phyloP scores from a whole-genome alignment of 1,140 invertebrate genomes.

The Cephus cinctus region DNA sequence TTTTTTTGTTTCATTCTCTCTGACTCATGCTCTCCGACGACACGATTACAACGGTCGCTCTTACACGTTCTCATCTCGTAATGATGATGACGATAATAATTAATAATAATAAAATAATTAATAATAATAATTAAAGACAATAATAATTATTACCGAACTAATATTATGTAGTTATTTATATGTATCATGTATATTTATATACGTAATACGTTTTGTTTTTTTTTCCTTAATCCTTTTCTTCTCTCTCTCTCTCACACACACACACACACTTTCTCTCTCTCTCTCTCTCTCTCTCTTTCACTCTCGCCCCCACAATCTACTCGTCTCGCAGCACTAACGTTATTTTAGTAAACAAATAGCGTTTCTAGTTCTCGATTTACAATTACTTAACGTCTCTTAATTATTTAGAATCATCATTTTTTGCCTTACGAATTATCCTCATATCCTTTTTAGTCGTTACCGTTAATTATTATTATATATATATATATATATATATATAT shows the following conservation, averaged over 20 bases:
- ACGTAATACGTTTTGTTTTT: slow-evolving; percentile 28
- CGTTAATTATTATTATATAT: slow-evolving; percentile 17
- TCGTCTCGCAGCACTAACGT: slow-evolving; percentile 25
- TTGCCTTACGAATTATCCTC: slow-evolving; percentile 11
- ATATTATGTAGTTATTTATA: slow-evolving; percentile 40
- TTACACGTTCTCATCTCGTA: slow-evolving; percentile 24
- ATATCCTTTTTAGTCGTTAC: slow-evolving; percentile 10
- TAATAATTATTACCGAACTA: slow-evolving; percentile 43
- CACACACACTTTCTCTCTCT: slow-evolving; percentile 11
- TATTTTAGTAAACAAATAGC: slow-evolving; percentile 46
- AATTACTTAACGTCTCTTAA: slow-evolving; percentile 37
- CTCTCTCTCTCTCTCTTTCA: slow-evolving; percentile 12
- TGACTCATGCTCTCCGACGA: slow-evolving; percentile 13
- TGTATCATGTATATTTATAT: slow-evolving; percentile 27
- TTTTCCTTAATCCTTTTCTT: slow-evolving; percentile 14
- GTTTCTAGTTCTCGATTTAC: slow-evolving; percentile 42
- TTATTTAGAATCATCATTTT: slow-evolving; percentile 43
- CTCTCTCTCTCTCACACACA: slow-evolving; percentile 8
- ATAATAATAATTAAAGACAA: slow-evolving; percentile 38
- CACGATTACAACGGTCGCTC: slow-evolving; percentile 14
- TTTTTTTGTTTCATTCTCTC: too few species aligned
- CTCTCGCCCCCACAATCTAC: slow-evolving; percentile 5
- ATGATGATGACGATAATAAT: slow-evolving; percentile 34
- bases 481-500: too few species aligned
- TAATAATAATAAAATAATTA: slow-evolving; percentile 39